Evolutionary conservation across 2,888 invertebrate species (phyloP).

Genomic region (Epinotia demarniana): DNA sequence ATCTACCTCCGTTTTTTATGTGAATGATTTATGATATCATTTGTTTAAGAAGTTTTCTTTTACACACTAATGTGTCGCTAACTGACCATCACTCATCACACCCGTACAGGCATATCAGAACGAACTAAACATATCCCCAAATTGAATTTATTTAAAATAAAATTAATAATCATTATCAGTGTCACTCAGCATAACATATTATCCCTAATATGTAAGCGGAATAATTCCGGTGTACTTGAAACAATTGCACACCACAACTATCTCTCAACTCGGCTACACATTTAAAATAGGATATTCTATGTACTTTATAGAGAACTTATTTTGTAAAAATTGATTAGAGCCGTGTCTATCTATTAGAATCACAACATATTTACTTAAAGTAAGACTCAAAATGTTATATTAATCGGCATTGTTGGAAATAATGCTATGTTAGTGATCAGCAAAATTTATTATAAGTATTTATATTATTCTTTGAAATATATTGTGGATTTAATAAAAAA

Average conservation of each 20-base stretch:
- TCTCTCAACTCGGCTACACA: constrained; percentile 46
- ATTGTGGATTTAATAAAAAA: constrained; percentile 84
- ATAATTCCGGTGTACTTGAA: constrained; percentile 4
- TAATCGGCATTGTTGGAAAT: constrained; percentile 68
- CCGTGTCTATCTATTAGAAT: constrained; percentile 57
- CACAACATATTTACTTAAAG: constrained; percentile 60
- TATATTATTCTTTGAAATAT: constrained; percentile 84
- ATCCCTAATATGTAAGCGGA: constrained; percentile 18
- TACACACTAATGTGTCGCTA: not conserved
- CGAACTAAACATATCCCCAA: constrained; percentile 40
- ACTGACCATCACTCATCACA: not conserved
- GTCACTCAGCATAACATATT: constrained; percentile 20
- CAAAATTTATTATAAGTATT: constrained; percentile 82
- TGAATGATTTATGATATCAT: too few species aligned
- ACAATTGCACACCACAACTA: constrained; percentile 51
- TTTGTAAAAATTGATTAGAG: constrained; percentile 54
- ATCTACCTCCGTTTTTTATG: too few species aligned
- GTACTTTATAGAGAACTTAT: constrained; percentile 50
- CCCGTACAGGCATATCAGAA: constrained; percentile 32
- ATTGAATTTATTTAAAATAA: constrained; percentile 40
- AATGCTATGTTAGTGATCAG: constrained; percentile 72
- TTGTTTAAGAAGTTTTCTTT: too few species aligned
- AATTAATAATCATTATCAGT: constrained; percentile 9
- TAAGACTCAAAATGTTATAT: constrained; percentile 63
- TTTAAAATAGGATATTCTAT: constrained; percentile 44